phyloP scores from a whole-genome alignment of 2,113 vertebrate genomes.

The Macrotus californicus region DNA sequence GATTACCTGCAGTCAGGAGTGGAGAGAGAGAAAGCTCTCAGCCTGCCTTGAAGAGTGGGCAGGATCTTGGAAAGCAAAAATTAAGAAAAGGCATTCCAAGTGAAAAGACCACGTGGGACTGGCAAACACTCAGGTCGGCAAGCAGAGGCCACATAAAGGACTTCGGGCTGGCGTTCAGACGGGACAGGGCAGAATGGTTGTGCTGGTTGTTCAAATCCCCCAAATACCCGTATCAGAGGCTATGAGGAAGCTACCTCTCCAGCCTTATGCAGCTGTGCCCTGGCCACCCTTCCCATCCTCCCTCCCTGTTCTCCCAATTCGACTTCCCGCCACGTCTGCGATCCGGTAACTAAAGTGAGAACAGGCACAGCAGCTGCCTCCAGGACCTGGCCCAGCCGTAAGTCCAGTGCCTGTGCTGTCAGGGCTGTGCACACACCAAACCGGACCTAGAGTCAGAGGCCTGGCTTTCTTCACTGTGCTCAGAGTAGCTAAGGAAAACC shows the following conservation, averaged over 20 bases:
- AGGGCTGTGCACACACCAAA: background rate
- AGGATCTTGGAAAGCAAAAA: background rate
- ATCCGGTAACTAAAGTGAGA: background rate
- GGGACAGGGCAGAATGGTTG: background rate
- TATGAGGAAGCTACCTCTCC: too few species aligned
- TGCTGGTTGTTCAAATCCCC: background rate
- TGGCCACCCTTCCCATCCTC: background rate
- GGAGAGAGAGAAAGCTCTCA: background rate
- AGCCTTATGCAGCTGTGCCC: background rate
- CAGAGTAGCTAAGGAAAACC: background rate
- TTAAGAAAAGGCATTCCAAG: background rate
- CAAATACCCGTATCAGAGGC: background rate
- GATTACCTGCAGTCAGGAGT: background rate
- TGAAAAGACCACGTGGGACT: background rate
- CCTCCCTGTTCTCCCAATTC: background rate
- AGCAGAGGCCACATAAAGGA: background rate
- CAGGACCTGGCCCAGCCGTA: background rate
- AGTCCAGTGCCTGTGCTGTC: background rate
- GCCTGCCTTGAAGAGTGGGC: background rate
- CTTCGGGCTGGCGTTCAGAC: background rate
- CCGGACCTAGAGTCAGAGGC: background rate
- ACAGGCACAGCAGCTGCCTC: too few species aligned
- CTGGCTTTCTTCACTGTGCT: background rate
- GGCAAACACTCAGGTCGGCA: background rate
- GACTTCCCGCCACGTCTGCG: background rate